phyloP scores from a whole-genome alignment of 2,797 vertebrate genomes.

The Mormyrus hasselquistii region DNA sequence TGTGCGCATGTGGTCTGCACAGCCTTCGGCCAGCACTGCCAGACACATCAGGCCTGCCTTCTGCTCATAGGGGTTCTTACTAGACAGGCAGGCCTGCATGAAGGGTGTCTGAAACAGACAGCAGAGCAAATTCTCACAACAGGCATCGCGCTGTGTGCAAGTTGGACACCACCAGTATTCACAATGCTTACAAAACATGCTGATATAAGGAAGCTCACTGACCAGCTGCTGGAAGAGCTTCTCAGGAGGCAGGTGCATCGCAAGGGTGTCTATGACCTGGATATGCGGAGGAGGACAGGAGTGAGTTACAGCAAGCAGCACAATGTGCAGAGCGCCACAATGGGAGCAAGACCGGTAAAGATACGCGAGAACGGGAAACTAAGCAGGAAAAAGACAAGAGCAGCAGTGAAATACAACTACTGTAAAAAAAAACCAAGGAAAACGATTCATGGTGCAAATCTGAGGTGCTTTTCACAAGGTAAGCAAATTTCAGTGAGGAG shows the following conservation, averaged over 20 bases:
- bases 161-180: neutral
- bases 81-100: conserved; percentile 67
- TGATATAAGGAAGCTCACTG: conserved; percentile 36
- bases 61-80: conserved; percentile 67
- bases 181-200: neutral
- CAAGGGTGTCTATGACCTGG: conserved; percentile 82
- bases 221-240: conserved; percentile 80
- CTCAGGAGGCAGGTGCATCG: conserved; percentile 81
- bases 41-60: conserved; percentile 82
- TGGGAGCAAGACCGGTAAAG: neutral
- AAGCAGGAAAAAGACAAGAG: neutral
- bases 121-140: neutral
- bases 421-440: neutral
- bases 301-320: neutral
- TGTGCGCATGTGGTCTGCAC: conserved; percentile 80
- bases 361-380: neutral
- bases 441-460: neutral
- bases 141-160: neutral
- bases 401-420: neutral
- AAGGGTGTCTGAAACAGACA: conserved; percentile 63
- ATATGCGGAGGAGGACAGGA: neutral
- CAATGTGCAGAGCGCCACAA: neutral
- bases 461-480: neutral
- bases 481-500: neutral
- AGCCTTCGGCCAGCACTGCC: conserved; percentile 82